These are phyloP conservation scores for Astreopora myriophthalma DNA, from an alignment of 64 coral and sea anemone genomes.

Conservation along the genomic window DNA sequence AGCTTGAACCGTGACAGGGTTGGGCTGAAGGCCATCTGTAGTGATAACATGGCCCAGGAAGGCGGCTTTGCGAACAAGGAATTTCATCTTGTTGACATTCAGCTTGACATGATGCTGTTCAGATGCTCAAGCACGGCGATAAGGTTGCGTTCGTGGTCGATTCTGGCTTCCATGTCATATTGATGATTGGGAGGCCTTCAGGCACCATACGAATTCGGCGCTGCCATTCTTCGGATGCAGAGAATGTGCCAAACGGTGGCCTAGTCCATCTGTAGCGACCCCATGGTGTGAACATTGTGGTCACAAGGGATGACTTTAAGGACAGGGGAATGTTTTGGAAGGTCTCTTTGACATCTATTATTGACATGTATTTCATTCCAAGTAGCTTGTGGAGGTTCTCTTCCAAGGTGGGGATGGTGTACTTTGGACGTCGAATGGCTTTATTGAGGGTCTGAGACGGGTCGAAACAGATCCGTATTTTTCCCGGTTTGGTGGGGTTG, in stretches of 20 bases:
- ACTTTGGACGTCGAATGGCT: neutral
- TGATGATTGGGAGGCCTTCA: neutral
- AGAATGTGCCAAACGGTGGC: no score
- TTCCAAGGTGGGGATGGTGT: neutral
- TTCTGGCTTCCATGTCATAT: neutral
- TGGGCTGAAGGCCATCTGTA: neutral
- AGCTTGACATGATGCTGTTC: neutral
- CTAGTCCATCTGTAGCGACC: no score
- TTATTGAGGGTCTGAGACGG: conserved; percentile 12
- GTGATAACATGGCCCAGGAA: neutral
- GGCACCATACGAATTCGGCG: neutral
- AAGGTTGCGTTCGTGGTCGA: neutral
- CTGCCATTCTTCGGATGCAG: no score
- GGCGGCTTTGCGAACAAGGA: neutral
- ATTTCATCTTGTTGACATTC: neutral
- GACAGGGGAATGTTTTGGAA: neutral
- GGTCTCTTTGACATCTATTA: neutral
- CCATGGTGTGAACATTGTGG: no score
- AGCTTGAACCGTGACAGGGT: conserved; percentile 4
- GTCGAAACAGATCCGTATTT: no score
- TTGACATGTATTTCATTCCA: conserved; percentile 21
- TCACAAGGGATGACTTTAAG: neutral
- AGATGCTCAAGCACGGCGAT: neutral
- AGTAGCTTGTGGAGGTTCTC: neutral
- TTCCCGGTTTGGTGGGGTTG: no score